Percentiles rank a stretch among this genome's conserved stretches.
phyloP scores from a whole-genome alignment of 2,797 vertebrate species.

The Anguilla pacifica region DNA sequence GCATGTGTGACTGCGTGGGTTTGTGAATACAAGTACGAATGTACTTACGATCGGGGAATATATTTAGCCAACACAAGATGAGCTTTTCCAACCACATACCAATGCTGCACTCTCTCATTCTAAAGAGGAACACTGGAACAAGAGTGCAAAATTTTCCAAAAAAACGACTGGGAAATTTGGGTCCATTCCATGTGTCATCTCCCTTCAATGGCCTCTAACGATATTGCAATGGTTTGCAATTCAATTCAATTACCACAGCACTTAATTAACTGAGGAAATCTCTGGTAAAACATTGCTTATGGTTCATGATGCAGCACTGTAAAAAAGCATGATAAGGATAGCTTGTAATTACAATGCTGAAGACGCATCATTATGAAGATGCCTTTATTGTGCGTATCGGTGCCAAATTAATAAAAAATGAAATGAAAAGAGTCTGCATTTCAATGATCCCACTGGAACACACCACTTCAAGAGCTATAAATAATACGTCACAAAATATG shows the following conservation, averaged over 20 bases:
- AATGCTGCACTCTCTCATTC: background rate
- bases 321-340: slow-evolving; percentile 14
- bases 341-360: slow-evolving; percentile 21
- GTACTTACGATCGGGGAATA: background rate
- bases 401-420: slow-evolving; percentile 35
- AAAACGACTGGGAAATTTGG: slow-evolving; percentile 3
- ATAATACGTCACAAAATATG: slow-evolving; percentile 7
- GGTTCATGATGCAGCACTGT: background rate
- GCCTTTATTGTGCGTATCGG: slow-evolving; percentile 30
- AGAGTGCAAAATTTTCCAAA: background rate
- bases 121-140: background rate
- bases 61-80: background rate
- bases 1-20: background rate
- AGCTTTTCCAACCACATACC: background rate
- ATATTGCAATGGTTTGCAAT: slow-evolving; percentile 28
- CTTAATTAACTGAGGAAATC: slow-evolving; percentile 26
- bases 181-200: background rate
- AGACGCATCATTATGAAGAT: slow-evolving; percentile 13
- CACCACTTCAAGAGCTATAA: slow-evolving; percentile 26
- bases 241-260: slow-evolving; percentile 2
- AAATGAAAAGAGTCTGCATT: slow-evolving; percentile 29
- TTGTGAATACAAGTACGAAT: background rate
- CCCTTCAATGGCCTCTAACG: background rate
- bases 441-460: slow-evolving; percentile 22
- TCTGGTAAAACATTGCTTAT: background rate